A percentile compares a stretch with the other conserved stretches of the same genome.
Evolutionary conservation across 2,797 vertebrate genomes (phyloP).

Genomic region (Alauda arvensis): DNA sequence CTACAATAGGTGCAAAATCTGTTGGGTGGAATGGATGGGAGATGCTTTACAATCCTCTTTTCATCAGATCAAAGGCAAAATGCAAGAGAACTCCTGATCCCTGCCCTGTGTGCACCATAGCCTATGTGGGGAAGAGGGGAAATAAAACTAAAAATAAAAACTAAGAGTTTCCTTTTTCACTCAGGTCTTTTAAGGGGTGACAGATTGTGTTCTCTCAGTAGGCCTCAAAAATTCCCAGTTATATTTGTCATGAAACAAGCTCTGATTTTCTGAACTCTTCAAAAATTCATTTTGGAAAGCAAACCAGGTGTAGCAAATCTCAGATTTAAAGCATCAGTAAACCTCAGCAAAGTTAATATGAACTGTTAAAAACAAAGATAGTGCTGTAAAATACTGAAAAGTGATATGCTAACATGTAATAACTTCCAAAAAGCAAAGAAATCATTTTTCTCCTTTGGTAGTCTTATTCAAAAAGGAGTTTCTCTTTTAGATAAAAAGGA

Average conservation of each 20-base stretch:
- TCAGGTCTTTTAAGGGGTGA: background rate
- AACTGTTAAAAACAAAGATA: background rate
- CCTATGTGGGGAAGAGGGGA: background rate
- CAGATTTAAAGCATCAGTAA: background rate
- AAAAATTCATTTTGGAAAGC: background rate
- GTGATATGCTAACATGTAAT: background rate
- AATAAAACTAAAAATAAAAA: background rate
- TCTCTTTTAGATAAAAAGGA: background rate
- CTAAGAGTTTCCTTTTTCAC: background rate
- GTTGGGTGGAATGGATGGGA: background rate
- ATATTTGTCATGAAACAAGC: background rate
- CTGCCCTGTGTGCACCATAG: background rate
- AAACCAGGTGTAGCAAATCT: background rate
- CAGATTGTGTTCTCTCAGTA: background rate
- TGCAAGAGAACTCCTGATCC: background rate
- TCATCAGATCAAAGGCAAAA: background rate
- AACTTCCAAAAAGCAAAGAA: background rate
- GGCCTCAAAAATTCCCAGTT: background rate
- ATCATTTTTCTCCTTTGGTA: background rate
- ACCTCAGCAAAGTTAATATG: background rate
- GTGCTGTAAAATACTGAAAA: background rate
- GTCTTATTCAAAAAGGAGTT: background rate
- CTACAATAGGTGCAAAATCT: background rate
- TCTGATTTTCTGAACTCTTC: background rate
- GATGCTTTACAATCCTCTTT: background rate